Evolutionary conservation across 2,797 vertebrate species (phyloP), one percentile per base, ranked within the genome.

Genomic region (Enteromius anoplus): DNA sequence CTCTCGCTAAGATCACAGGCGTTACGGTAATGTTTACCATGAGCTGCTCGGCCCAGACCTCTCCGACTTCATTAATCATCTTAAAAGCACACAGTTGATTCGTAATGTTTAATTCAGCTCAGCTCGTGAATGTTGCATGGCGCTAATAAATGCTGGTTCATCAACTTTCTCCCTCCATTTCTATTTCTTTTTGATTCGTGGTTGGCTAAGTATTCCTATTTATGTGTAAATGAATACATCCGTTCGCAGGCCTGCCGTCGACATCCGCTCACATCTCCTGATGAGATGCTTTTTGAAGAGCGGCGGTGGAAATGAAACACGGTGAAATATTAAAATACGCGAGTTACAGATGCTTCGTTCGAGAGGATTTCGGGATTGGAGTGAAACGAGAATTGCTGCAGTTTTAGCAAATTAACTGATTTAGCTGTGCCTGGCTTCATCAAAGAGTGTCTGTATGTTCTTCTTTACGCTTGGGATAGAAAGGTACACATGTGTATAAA

Each of bases 41-140:
- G 90, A 93, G 88, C 88, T 90, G 89, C 88, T 92, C 88, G 88
- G 86, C 90, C 73, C 86, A 17, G 68, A 90, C 88, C 91, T 86
- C 86, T 90, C 91, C 88, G 90, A 93, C 93, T 93, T 91, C 72
- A 85, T 81, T 91, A 92, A 94, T 95, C 92, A 93, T 93, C 93
- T 94, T 92, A 77, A 81, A 85, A 92, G 92, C 89, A 86, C 88
- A 86, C 90, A 88, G 78, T 92, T 94, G 93, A 94, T 93, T 89
- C 92, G 91, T 92, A 91, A 95, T 94, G 92, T 94, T 93, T 95
- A 94, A 95, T 95, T 95, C 91, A 94, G 92, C 89, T 92, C 91
- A 92, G 4, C 60, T 65, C 60, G 40, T 94, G 88, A 94, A 95
- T 94, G 90, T 94, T 94, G 93, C 89, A 94, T 90, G 76, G 84